A percentile compares a stretch with the other conserved stretches of the same genome.
Evolutionary conservation across 1,140 invertebrate genomes (phyloP).

Genomic region (Drosophila arizonae): DNA sequence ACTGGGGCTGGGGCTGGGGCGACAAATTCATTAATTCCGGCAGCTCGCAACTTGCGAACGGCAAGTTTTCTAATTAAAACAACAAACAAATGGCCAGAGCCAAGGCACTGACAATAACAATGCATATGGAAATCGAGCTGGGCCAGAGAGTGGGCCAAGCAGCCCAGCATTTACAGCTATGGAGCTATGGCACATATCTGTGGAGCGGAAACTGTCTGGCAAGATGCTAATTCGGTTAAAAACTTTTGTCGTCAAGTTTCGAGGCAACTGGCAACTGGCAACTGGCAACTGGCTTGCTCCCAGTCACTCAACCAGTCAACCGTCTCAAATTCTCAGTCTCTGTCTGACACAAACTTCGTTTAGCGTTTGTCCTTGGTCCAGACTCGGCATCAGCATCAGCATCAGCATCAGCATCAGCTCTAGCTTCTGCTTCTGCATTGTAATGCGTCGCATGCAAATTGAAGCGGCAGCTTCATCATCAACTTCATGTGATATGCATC

Average conservation of each 20-base stretch:
- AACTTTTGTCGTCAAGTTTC: slow-evolving; percentile 77
- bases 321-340: slow-evolving; percentile 23
- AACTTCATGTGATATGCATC: slow-evolving; percentile 73
- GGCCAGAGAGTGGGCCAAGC: neutral
- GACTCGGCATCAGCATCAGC: neutral
- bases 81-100: slow-evolving; percentile 73
- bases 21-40: slow-evolving; percentile 75
- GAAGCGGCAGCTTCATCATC: slow-evolving; percentile 48
- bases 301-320: slow-evolving; percentile 39
- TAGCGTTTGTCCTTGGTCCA: slow-evolving; percentile 31
- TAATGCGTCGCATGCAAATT: slow-evolving; percentile 74
- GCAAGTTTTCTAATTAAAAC: slow-evolving; percentile 80
- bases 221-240: slow-evolving; percentile 80
- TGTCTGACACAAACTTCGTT: slow-evolving; percentile 58
- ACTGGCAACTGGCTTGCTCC: slow-evolving; percentile 46
- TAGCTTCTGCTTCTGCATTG: slow-evolving; percentile 42
- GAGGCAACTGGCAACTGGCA: slow-evolving; percentile 36
- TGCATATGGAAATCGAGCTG: slow-evolving; percentile 71
- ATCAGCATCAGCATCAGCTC: neutral
- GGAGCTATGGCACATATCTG: slow-evolving; percentile 18
- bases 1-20: neutral
- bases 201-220: slow-evolving; percentile 73
- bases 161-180: slow-evolving; percentile 5
- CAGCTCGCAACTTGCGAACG: slow-evolving; percentile 61
- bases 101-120: slow-evolving; percentile 47